Evolutionary conservation across 1,140 invertebrate genomes (phyloP).

Genomic region (Tetragonula clypearis): DNA sequence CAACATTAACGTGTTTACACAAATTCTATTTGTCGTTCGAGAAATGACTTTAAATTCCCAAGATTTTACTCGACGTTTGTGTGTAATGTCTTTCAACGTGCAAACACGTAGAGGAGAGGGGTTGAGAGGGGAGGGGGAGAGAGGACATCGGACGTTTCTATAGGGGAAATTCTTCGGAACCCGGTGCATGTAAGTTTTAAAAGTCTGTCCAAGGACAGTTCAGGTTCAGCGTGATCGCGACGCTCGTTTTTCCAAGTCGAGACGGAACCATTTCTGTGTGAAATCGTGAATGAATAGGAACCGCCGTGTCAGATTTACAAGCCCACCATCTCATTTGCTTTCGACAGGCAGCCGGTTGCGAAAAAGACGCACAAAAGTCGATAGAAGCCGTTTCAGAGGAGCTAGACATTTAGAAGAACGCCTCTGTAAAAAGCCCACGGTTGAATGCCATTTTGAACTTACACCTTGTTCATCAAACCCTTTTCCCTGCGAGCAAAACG

Average conservation of each 20-base stretch:
- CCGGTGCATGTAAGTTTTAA: neutral
- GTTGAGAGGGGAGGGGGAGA: no score
- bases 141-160: neutral
- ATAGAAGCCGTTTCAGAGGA: constrained; percentile 33
- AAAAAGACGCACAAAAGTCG: constrained; percentile 55
- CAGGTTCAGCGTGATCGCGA: neutral
- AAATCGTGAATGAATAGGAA: constrained; percentile 63
- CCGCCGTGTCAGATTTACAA: constrained; percentile 53
- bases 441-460: constrained; percentile 60
- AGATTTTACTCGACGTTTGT: neutral
- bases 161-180: neutral
- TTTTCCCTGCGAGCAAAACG: constrained; percentile 40
- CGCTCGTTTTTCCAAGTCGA: constrained; percentile 38
- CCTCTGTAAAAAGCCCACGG: constrained; percentile 58
- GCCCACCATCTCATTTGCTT: constrained; percentile 54
- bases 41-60: no score
- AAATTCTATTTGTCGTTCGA: no score
- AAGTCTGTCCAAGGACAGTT: constrained; percentile 25
- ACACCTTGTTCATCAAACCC: constrained; percentile 51
- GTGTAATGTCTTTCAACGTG: neutral
- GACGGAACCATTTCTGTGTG: constrained; percentile 57
- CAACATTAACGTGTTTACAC: no score
- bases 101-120: no score
- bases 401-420: constrained; percentile 64
- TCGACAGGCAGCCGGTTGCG: constrained; percentile 47